A percentile compares a stretch with the other conserved stretches of the same genome.
Evolutionary conservation across 2,797 vertebrate genomes (phyloP).

Genomic region (Cossypha caffra): DNA sequence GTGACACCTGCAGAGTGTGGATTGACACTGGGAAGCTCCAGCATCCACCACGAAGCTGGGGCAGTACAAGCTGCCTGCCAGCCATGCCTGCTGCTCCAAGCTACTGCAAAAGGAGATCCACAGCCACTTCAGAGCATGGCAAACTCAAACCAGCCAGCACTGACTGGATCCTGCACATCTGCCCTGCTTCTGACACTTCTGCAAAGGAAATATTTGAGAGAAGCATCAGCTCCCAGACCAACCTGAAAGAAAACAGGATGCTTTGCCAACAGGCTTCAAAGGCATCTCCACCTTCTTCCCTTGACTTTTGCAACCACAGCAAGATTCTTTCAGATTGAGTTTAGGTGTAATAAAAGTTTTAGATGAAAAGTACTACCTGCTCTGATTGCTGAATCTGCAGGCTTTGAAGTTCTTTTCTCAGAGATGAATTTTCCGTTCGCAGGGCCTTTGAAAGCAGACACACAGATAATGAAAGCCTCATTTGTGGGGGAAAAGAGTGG

Average conservation of each 20-base stretch:
- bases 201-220: background rate
- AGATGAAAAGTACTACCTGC: slow-evolving; percentile 80
- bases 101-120: background rate
- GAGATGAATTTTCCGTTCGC: slow-evolving; percentile 81
- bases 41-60: fast-evolving
- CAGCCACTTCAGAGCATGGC: background rate
- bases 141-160: background rate
- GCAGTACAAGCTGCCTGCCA: background rate
- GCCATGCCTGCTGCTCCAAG: background rate
- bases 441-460: slow-evolving; percentile 78
- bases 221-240: background rate
- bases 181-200: background rate
- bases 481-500: slow-evolving; percentile 21
- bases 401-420: slow-evolving; percentile 83
- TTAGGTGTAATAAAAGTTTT: slow-evolving; percentile 57
- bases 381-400: slow-evolving; percentile 82
- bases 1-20: background rate
- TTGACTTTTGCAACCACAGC: slow-evolving; percentile 47
- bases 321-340: slow-evolving; percentile 44
- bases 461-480: slow-evolving; percentile 52
- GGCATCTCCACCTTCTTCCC: slow-evolving; percentile 24
- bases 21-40: background rate
- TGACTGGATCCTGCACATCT: background rate
- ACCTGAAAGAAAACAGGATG: background rate
- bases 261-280: slow-evolving; percentile 52